These are phyloP conservation scores for Porites australiensis DNA, from an alignment of 64 coral and sea anemone species.

Conservation along the genomic window DNA sequence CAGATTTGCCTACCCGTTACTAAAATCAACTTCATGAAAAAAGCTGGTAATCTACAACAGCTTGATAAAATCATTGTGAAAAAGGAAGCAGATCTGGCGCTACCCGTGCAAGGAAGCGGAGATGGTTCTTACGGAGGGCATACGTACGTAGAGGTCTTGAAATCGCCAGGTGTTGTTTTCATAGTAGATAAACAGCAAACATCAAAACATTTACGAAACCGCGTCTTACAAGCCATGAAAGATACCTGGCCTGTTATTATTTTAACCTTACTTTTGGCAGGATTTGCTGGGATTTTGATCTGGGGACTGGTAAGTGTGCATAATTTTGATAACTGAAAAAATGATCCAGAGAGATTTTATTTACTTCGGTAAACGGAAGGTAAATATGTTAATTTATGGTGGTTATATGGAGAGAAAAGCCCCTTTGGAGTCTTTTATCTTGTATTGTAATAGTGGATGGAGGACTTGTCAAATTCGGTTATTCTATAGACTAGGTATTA, in stretches of 20 bases:
- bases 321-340: neutral
- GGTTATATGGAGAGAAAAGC: neutral
- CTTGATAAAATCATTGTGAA: neutral
- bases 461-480: neutral
- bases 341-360: neutral
- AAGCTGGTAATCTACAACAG: neutral
- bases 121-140: neutral
- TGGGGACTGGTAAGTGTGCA: slow-evolving; percentile 13
- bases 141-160: neutral
- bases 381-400: neutral
- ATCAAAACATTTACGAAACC: neutral
- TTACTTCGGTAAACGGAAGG: neutral
- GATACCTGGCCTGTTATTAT: slow-evolving; percentile 24
- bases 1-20: neutral
- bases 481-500: neutral
- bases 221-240: neutral
- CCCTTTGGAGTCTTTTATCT: neutral
- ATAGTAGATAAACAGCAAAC: neutral
- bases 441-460: neutral
- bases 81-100: neutral
- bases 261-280: neutral
- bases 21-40: neutral
- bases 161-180: slow-evolving; percentile 24
- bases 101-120: slow-evolving; percentile 1
- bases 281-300: neutral